Evolutionary conservation across 1,140 invertebrate species (phyloP), one percentile per base, ranked within the genome.

Genomic region (Drosophila kikkawai): DNA sequence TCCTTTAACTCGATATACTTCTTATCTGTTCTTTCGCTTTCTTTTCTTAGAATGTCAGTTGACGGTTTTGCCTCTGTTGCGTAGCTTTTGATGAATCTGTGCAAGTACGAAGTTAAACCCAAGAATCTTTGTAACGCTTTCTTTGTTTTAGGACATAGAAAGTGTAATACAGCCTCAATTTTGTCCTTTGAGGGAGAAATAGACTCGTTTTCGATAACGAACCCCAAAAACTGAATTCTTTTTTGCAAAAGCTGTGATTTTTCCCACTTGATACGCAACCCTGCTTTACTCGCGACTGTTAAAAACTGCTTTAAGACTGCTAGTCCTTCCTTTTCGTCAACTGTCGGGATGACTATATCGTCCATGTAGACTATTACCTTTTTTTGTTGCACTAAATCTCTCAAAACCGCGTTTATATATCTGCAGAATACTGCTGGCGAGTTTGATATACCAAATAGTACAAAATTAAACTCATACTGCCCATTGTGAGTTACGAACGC

Each of bases 91-190:
- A n/a, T n/a, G n/a, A n/a, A n/a, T n/a, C n/a, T n/a, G n/a, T n/a
- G n/a, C n/a, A n/a, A n/a, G n/a, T 47, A 47, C 45, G 45, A 22
- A 47, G 45, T 13, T 22, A 47, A 47, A 13, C 45, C 45, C 19
- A 22, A 22, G 19, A 47, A 47, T 19, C 19, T 47, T 47, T 22
- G 45, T n/a, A 42, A 42, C 3, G 41, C 41, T 7, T 42, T 22
- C 45, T 22, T 47, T 5, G 44, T 22, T 47, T 22, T 22, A 22
- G 19, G 19, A 47, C 9, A 13, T 19, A 11, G 19, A 47, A 22
- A 47, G 11, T 47, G 44, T 22, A 22, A 22, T 0, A 47, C 19
- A 3, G 22, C 17, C 17, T 22, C 17, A 45, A 45, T 45, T 45
- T 45, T 45, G 17, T 22, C 44, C 17, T 22, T 45, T 45, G 44